Conservation (phyloP, 2,797 vertebrate species). For the Pipistrellus pipistrellus region DNA sequence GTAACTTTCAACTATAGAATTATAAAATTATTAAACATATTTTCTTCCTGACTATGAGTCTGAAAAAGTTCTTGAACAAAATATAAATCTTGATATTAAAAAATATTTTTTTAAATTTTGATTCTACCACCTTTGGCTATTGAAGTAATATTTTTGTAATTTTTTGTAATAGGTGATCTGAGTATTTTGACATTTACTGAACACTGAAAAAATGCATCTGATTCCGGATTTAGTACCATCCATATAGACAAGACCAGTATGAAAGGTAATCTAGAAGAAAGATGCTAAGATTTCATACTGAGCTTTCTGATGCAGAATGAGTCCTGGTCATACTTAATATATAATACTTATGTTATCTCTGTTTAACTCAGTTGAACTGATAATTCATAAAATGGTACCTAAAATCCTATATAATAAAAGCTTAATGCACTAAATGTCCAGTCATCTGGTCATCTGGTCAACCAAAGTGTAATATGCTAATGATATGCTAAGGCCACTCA, state of each 20-base stretch:
- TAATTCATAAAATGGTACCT: not conserved
- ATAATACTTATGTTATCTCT: rapidly evolving
- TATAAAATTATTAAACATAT: not conserved
- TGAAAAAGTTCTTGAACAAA: constrained; percentile 15
- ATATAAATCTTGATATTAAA: not conserved
- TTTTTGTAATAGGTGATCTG: not conserved
- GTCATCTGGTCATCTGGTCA: too few species aligned
- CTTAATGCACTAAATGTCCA: too few species aligned
- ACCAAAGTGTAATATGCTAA: too few species aligned
- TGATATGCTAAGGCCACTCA: too few species aligned
- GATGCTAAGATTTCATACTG: not conserved
- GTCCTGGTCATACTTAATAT: too few species aligned
- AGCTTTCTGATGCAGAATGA: not conserved
- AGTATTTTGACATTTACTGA: not conserved
- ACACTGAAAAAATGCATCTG: not conserved
- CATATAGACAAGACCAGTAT: not conserved
- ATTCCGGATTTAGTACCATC: not conserved
- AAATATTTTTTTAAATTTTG: not conserved
- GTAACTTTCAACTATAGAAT: not conserved
- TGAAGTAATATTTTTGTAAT: not conserved
- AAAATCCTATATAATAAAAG: not conserved
- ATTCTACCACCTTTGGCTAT: not conserved
- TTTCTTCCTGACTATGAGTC: not conserved
- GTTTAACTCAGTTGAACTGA: not conserved
- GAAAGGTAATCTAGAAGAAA: not conserved